Evolutionary conservation across 2,797 vertebrate species (phyloP).

Genomic region (Phoeniculus purpureus): DNA sequence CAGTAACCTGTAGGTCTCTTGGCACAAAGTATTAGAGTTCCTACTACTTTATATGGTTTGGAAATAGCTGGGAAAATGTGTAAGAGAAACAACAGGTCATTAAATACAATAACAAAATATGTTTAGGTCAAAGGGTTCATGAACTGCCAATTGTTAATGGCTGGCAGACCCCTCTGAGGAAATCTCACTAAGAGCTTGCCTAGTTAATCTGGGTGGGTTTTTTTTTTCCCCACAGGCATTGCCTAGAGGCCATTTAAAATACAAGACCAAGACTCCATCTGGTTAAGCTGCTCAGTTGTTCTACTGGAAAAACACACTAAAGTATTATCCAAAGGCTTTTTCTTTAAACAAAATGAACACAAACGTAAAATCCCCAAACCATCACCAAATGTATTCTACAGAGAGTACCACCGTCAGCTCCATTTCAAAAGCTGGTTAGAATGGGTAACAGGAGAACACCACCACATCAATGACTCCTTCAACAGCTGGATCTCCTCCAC

Average conservation of each 20-base stretch:
- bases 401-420: no score
- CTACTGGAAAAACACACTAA: fast-evolving
- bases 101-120: neutral
- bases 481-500: no score
- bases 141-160: neutral
- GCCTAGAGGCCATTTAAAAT: neutral
- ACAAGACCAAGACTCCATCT: neutral
- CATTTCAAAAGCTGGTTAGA: no score
- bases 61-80: neutral
- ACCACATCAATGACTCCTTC: no score
- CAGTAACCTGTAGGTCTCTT: neutral
- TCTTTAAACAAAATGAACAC: neutral
- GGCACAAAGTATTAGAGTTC: neutral
- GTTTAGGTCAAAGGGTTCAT: neutral
- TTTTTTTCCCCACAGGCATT: neutral
- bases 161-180: neutral
- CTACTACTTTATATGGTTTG: neutral
- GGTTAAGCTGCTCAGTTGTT: neutral
- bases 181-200: neutral
- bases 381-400: neutral
- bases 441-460: no score
- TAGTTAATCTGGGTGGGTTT: neutral
- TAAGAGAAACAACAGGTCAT: neutral
- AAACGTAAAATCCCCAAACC: no score
- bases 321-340: neutral